Percentiles rank a stretch among this genome's conserved stretches.
These are phyloP conservation scores for Zosterops hypoxanthus DNA, from an alignment of 2,113 vertebrate genomes.

Conservation along the genomic window DNA sequence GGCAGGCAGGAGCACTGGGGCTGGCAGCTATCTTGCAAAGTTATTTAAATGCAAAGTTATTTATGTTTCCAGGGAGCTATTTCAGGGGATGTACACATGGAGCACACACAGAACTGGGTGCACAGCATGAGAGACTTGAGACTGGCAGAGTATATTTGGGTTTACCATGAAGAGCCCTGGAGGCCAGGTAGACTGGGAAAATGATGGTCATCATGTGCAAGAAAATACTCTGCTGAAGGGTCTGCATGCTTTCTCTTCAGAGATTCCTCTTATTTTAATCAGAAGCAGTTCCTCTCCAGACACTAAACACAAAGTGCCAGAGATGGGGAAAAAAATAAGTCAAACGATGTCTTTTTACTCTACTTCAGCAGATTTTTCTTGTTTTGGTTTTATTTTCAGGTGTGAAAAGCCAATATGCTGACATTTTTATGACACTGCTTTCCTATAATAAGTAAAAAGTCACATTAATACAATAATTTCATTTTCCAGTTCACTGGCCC, in stretches of 20 bases:
- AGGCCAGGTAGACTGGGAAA: accelerated
- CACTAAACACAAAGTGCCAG: not conserved
- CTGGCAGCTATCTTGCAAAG: not conserved
- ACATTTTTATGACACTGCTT: constrained; percentile 56
- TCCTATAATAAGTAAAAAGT: constrained; percentile 69
- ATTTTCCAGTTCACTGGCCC: constrained; percentile 76
- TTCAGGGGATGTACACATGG: not conserved
- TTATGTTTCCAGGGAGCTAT: not conserved
- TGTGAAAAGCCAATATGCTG: constrained; percentile 38
- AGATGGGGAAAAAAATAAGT: not conserved
- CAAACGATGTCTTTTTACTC: not conserved
- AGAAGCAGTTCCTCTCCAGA: not conserved
- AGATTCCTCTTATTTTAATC: not conserved
- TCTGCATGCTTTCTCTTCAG: not conserved
- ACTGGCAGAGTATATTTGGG: not conserved
- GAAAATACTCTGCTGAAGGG: not conserved
- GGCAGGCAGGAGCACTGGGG: accelerated
- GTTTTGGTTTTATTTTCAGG: constrained; percentile 39
- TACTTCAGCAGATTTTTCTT: not conserved
- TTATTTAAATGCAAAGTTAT: not conserved
- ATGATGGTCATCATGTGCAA: not conserved
- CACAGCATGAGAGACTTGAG: accelerated
- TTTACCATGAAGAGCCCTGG: not conserved
- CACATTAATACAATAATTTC: constrained; percentile 77
- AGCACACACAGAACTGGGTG: not conserved